phyloP scores from a whole-genome alignment of 2,113 vertebrate species.

The Neogobius melanostomus region DNA sequence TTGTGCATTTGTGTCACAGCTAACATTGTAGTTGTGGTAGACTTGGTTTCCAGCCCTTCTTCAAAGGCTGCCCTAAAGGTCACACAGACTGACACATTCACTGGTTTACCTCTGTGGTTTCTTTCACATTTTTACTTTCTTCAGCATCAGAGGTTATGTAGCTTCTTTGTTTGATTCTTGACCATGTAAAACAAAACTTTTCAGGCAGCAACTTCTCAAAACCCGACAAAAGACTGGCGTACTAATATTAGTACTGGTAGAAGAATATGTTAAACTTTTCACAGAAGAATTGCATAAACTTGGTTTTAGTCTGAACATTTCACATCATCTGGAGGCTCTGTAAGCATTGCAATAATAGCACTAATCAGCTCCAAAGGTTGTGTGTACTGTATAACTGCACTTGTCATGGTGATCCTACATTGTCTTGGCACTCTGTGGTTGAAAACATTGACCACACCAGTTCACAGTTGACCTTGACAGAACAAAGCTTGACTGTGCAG shows the following conservation, averaged over 20 bases:
- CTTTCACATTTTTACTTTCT: background rate
- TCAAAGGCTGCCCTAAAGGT: conserved; percentile 40
- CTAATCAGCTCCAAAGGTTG: background rate
- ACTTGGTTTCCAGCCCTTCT: background rate
- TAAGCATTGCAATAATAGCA: background rate
- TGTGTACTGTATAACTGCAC: conserved; percentile 9
- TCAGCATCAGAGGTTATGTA: background rate
- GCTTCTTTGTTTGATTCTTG: background rate
- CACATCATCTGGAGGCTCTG: no score
- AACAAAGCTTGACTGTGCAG: background rate
- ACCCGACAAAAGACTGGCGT: background rate
- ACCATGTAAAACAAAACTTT: background rate
- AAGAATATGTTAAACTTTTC: no score
- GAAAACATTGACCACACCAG: background rate
- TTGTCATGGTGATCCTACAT: conserved; percentile 11
- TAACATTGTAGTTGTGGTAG: background rate
- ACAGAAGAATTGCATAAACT: no score
- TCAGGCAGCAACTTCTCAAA: background rate
- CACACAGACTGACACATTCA: background rate
- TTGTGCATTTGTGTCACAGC: background rate
- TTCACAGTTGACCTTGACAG: conserved; percentile 14
- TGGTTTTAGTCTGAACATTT: no score
- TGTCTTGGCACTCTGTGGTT: background rate
- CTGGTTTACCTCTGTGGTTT: background rate
- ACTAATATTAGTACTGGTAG: no score